Base-by-base conservation (phyloP, 2,888 invertebrate genomes). In the Volucella inflata region DNA sequence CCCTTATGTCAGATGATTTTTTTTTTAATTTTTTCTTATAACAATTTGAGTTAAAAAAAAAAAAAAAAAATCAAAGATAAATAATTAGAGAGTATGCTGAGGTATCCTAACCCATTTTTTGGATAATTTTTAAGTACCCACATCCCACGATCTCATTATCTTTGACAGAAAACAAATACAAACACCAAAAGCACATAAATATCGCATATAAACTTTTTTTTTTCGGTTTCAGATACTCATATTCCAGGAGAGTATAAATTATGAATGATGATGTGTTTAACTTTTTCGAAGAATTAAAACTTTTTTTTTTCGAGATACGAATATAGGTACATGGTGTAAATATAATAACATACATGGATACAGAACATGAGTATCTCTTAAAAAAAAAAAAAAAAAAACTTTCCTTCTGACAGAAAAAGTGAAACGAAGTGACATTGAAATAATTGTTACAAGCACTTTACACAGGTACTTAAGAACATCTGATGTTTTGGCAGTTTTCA, bases 371-470 rank as follows among this genome's bases (percentile, higher is more conserved):
- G n/a, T 30, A 11, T 51, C 40, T 50, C 40, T 59, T 30, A n/a
- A 10, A 42, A 48, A 57, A 38, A 57, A 14, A 44, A 42, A 21
- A 55, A 71, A 50, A 21, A 38, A 8, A 57, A 57, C 16, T 57
- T 40, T 1, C 38, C 40, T 21, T 21, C 21, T 21, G 21, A 21
- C 21, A 21, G 53, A 55, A 55, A 55, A 55, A 55, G 57, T 36
- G 38, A 57, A 57, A 57, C 38, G 57, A 16, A 57, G 38, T 84
- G 83, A 75, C 79, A 79, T 68, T 70, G 70, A 79, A 83, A 74
- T 75, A 74, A 75, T 70, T 79, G 79, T 74, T 79, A 80, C 80
- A 75, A 80, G 65, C 84, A 84, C 84, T 84, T 75, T 60, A 75
- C 79, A 80, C 79, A 76, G 84, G 75, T 79, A 80, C 79, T 80